These are phyloP conservation scores for Notechis scutatus DNA, from an alignment of 2,113 vertebrate genomes.

Conservation along the genomic window DNA sequence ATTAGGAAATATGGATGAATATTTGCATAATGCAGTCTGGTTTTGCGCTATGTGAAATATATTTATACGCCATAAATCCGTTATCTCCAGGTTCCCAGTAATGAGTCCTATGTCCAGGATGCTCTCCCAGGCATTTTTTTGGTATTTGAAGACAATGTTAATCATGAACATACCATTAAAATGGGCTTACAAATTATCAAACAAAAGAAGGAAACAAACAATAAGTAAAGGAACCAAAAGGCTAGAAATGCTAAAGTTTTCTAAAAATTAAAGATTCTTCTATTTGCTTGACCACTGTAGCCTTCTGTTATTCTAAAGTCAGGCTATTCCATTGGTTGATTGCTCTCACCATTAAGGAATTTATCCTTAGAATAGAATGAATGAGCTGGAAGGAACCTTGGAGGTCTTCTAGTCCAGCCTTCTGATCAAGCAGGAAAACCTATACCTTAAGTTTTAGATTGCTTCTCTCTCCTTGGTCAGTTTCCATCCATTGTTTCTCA, in stretches of 20 bases:
- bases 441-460: too few species aligned
- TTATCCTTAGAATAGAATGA: too few species aligned
- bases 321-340: too few species aligned
- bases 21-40: not conserved
- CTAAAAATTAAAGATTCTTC: not conserved
- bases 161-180: not conserved
- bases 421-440: too few species aligned
- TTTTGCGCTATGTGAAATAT: not conserved
- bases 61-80: not conserved
- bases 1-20: not conserved
- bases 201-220: not conserved
- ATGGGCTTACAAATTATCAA: not conserved
- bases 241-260: not conserved
- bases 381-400: too few species aligned
- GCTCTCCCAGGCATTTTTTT: not conserved
- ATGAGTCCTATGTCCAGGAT: not conserved
- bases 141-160: not conserved
- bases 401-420: too few species aligned
- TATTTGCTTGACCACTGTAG: not conserved
- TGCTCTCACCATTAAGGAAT: too few species aligned
- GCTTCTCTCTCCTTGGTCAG: too few species aligned
- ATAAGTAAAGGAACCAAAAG: not conserved
- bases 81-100: not conserved
- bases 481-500: too few species aligned
- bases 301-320: not conserved